Evolutionary conservation across 1,140 invertebrate species (phyloP).

Genomic region (Stegodyphus dumicola): DNA sequence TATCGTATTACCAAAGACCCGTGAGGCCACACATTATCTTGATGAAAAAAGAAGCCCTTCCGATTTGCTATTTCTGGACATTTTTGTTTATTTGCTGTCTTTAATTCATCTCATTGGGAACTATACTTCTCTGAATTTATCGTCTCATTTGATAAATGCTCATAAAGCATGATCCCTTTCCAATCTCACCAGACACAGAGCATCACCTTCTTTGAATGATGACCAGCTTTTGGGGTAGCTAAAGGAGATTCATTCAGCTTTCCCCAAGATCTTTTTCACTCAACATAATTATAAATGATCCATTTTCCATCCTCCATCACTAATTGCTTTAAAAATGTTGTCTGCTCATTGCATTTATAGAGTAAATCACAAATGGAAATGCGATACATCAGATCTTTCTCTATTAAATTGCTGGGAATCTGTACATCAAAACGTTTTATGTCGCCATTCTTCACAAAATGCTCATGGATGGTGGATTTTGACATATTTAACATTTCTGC

Average conservation of each 20-base stretch:
- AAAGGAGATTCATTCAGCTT: constrained; percentile 26
- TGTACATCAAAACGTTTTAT: constrained; percentile 22
- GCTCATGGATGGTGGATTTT: constrained; percentile 8
- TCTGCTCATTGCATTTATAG: constrained; percentile 4
- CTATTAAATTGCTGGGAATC: not conserved
- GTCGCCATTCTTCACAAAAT: not conserved
- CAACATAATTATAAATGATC: not conserved
- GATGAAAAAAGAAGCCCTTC: constrained; percentile 28
- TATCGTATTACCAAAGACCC: constrained; percentile 62
- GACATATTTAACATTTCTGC: constrained; percentile 16
- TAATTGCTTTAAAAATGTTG: constrained; percentile 14
- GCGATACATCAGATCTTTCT: constrained; percentile 2
- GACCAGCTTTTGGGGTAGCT: constrained; percentile 13
- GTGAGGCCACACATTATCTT: constrained; percentile 64
- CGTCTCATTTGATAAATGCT: constrained; percentile 37
- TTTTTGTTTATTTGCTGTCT: constrained; percentile 9
- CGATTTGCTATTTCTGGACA: constrained; percentile 12
- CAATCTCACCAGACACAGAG: constrained; percentile 25
- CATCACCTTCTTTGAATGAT: not conserved
- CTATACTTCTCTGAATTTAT: constrained; percentile 49
- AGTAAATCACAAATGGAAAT: constrained; percentile 29
- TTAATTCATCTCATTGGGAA: constrained; percentile 23
- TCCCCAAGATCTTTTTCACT: not conserved
- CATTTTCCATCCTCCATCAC: not conserved
- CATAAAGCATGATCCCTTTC: constrained; percentile 34